phyloP scores from a whole-genome alignment of 2,888 invertebrate genomes.

The Acrobeloides nanus region DNA sequence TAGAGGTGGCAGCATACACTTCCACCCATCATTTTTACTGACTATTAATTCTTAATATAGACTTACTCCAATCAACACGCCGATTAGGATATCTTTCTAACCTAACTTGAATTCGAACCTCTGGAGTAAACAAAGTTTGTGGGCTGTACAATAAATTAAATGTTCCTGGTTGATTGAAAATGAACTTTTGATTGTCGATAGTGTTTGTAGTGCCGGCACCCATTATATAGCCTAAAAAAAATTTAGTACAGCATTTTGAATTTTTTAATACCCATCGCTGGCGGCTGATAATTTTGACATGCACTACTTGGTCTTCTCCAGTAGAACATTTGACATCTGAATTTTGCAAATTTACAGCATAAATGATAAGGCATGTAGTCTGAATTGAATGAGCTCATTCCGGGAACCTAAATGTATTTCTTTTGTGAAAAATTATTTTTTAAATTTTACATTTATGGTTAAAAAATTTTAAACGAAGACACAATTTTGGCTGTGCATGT shows the following conservation, averaged over 20 bases:
- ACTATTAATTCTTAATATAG: no score
- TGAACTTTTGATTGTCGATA: conserved; percentile 80
- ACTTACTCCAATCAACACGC: conserved; percentile 47
- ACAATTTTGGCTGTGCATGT: no score
- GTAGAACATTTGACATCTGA: conserved; percentile 86
- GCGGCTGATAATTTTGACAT: conserved; percentile 67
- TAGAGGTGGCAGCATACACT: no score
- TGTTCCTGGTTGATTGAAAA: conserved; percentile 82
- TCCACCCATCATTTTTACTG: background rate
- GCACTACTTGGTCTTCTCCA: conserved; percentile 82
- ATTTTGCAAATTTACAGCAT: conserved; percentile 87
- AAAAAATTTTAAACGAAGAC: no score
- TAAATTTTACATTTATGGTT: no score
- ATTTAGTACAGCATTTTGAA: conserved; percentile 83
- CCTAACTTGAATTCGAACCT: conserved; percentile 49
- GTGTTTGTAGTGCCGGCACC: conserved; percentile 89
- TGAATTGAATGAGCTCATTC: conserved; percentile 88
- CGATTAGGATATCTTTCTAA: conserved; percentile 50
- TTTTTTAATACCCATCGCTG: conserved; percentile 33
- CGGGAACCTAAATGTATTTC: no score
- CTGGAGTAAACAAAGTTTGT: conserved; percentile 35
- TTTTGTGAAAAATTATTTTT: no score
- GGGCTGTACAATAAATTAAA: conserved; percentile 67
- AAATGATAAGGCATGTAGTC: conserved; percentile 88
- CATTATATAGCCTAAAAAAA: conserved; percentile 70